Conservation (phyloP, 2,113 vertebrate genomes). For the Prietella phreatophila region DNA sequence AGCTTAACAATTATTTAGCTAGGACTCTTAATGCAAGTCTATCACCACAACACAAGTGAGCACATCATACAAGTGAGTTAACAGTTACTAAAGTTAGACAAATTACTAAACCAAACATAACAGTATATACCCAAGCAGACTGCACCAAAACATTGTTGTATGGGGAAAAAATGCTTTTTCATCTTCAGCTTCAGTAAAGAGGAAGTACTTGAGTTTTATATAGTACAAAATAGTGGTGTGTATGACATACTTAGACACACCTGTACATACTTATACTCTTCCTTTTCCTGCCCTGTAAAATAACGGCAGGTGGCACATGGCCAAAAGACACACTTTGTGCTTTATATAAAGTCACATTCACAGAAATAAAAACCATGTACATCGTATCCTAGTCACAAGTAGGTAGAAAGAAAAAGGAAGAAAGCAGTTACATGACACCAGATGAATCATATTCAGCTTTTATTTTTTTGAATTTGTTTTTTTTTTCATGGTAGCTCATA, state of each 20-base stretch:
- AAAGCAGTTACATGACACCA: constrained; percentile 7
- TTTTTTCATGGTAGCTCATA: background rate
- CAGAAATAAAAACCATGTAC: background rate
- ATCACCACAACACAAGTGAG: background rate
- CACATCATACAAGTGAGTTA: background rate
- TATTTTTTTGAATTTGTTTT: constrained; percentile 11
- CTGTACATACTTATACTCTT: constrained; percentile 53
- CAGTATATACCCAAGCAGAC: background rate
- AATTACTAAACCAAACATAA: background rate
- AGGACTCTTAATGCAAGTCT: background rate
- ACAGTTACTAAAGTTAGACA: background rate
- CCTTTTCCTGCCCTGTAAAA: constrained; percentile 57
- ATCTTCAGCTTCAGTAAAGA: constrained; percentile 19
- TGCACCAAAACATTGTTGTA: background rate
- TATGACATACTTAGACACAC: constrained; percentile 59
- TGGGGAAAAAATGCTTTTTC: constrained; percentile 23
- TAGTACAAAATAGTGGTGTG: constrained; percentile 27
- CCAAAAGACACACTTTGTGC: constrained; percentile 30
- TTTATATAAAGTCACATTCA: constrained; percentile 26
- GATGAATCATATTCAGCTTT: background rate
- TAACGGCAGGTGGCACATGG: constrained; percentile 56
- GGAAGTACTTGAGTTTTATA: constrained; percentile 50
- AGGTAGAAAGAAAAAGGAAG: background rate
- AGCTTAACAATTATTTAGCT: background rate
- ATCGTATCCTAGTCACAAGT: background rate